Conservation (phyloP, 2,113 vertebrate genomes). For the Epinephelus cyanopodus region DNA sequence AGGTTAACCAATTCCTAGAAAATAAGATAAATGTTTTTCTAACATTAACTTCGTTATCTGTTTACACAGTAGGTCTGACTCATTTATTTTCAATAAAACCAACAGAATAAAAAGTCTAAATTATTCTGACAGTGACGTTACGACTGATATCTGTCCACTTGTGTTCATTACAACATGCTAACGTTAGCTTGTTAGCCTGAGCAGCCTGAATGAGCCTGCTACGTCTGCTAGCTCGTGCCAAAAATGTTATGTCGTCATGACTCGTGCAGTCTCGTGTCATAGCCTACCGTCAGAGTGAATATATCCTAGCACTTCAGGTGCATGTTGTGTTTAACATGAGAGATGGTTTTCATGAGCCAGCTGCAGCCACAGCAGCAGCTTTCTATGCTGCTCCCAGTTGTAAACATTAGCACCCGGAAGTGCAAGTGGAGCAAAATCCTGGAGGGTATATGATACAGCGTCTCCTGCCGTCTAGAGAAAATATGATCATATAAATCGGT, state of each 20-base stretch:
- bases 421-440: background rate
- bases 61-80: background rate
- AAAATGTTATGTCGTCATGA: background rate
- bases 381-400: conserved; percentile 30
- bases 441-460: background rate
- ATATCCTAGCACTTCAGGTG: background rate
- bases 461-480: background rate
- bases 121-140: background rate
- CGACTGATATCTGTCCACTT: accelerated
- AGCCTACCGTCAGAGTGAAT: conserved; percentile 13
- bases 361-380: background rate
- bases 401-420: conserved; percentile 83
- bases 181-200: conserved; percentile 44
- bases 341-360: background rate
- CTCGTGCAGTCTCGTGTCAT: too few species aligned
- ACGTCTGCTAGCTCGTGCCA: background rate
- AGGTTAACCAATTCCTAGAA: too few species aligned
- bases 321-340: background rate
- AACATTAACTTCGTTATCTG: background rate
- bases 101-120: background rate
- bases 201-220: background rate
- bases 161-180: background rate
- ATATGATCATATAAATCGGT: too few species aligned
- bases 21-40: background rate
- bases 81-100: background rate